Evolutionary conservation across 1,140 invertebrate species (phyloP).

Genomic region (Drosophila sturtevanti): DNA sequence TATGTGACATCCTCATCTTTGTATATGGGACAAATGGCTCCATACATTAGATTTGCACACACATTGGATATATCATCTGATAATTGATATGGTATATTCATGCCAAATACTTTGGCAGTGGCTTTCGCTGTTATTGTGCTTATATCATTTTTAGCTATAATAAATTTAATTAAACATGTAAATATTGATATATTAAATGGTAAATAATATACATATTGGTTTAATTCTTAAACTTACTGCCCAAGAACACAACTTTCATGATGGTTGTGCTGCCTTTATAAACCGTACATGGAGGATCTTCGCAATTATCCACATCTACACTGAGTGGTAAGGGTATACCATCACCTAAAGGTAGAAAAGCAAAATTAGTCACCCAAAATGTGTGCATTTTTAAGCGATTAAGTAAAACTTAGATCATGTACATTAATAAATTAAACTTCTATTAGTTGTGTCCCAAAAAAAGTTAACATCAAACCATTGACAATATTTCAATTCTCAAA

Average conservation of each 20-base stretch:
- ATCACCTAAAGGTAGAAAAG: slow-evolving; percentile 43
- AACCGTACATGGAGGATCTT: slow-evolving; percentile 61
- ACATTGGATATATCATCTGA: slow-evolving; percentile 70
- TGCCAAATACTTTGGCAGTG: slow-evolving; percentile 61
- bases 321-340: slow-evolving; percentile 58
- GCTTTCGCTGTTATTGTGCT: slow-evolving; percentile 41
- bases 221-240: slow-evolving; percentile 50
- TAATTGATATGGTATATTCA: slow-evolving; percentile 60
- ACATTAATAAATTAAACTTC: no score
- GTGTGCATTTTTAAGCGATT: no score
- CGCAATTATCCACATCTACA: slow-evolving; percentile 60
- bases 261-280: slow-evolving; percentile 61
- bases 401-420: no score
- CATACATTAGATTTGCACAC: slow-evolving; percentile 66
- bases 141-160: slow-evolving; percentile 50
- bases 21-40: slow-evolving; percentile 69
- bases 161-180: no score
- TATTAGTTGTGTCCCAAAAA: no score
- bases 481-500: no score
- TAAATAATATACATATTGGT: not conserved
- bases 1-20: slow-evolving; percentile 72
- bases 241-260: slow-evolving; percentile 72
- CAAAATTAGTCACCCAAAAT: no score
- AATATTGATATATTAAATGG: no score
- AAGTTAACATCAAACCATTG: no score